Evolutionary conservation across 2,113 vertebrate genomes (phyloP), one percentile per base, ranked within the genome.

Genomic region (Lagenorhynchus albirostris): DNA sequence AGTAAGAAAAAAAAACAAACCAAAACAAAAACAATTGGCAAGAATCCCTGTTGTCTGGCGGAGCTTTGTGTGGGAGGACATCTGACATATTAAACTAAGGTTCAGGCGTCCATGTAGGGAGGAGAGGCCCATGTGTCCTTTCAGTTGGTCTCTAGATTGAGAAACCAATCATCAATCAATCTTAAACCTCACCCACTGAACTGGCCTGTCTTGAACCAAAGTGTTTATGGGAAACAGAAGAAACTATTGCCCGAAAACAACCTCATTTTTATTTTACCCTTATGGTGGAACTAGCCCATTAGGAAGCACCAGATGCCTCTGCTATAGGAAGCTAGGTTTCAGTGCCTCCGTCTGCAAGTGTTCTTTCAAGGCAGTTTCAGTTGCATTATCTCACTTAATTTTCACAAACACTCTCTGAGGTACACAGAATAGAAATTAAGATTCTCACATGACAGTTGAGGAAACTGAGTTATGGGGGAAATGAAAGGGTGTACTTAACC

Each of bases 81-180:
- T 85, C 73, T 95, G 94, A 97, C 60, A 44, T 65, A 53, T 90
- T 97, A 98, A 97, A 98, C 67, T 53, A 91, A 89, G 71, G 58
- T 96, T 94, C 53, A 86, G 23, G 74, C 92, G 79, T 91, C 80
- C 76, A 31, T 8, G 41, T 70, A 18, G 93, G 93, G 93, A 93
- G 26, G 53, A 71, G 83, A 91, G 38, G 26, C 38, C 68, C n/a
- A 4, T 92, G 29, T 71, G 76, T 98, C 6, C 63, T 96, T 63
- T 82, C 67, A 44, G 17, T 90, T 95, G 33, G 31, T 94, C 65
- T 91, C 41, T 77, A 60, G 58, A 55, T 82, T 91, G 63, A 77
- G 74, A 96, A 89, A 25, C 58, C 76, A 70, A 89, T 97, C 97
- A 90, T 96, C 96, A 91, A 53, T 92, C 84, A 63, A 91, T 67